These are phyloP conservation scores for Ecdyonurus torrentis DNA, from an alignment of 2,888 invertebrate species.

Conservation along the genomic window DNA sequence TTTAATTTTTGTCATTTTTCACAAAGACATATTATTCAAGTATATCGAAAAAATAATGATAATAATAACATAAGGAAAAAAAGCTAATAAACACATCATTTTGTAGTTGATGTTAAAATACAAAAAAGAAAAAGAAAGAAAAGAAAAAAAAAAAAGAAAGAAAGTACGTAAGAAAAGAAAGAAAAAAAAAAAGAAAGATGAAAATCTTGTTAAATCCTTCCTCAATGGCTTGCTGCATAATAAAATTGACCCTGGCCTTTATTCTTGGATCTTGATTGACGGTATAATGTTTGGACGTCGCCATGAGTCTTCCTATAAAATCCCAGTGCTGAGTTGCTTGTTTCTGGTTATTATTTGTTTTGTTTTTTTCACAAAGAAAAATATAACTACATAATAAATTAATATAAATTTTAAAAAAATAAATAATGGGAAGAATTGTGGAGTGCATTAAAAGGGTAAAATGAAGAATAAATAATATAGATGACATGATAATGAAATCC, in stretches of 20 bases:
- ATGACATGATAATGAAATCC: background rate
- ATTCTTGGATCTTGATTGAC: constrained; percentile 22
- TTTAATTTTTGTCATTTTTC: background rate
- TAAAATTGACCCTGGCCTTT: constrained; percentile 21
- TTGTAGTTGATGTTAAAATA: background rate
- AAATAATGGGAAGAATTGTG: background rate
- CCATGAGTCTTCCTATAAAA: constrained; percentile 3
- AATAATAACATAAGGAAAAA: no score
- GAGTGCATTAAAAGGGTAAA: background rate
- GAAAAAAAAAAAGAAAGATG: background rate
- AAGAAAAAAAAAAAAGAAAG: background rate
- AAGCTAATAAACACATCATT: background rate
- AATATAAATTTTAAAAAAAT: no score
- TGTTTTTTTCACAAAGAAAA: background rate
- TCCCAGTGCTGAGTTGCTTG: background rate
- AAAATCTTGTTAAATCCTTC: constrained; percentile 17
- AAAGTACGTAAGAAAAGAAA: background rate
- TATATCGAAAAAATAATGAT: no score
- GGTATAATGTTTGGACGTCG: constrained; percentile 1
- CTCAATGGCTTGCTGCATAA: constrained; percentile 23
- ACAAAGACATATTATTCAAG: no score
- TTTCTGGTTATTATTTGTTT: background rate
- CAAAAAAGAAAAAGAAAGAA: background rate
- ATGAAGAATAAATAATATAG: background rate
- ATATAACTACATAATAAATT: no score